Evolutionary conservation across 1,140 invertebrate species (phyloP), one percentile per base, ranked within the genome.

Genomic region (Drosophila hydei): DNA sequence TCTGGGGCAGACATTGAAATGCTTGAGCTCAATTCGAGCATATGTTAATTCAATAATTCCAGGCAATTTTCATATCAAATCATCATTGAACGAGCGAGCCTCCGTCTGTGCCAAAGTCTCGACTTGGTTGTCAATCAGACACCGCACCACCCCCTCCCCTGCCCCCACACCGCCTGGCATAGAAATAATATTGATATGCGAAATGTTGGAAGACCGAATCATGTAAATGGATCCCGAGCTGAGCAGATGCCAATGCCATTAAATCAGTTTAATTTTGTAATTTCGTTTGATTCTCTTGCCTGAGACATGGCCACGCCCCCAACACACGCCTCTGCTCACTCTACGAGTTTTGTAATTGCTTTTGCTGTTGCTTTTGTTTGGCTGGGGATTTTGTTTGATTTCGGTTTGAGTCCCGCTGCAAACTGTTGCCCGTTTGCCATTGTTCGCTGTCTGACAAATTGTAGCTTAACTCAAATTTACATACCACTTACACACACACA

Each of bases 11-110:
- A 63, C 73, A 48, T 52, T 47, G 40, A 62, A 76, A 88, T 89
- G 79, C 83, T 88, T 83, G 62, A 45, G 69, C 78, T 83, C 87
- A 89, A 83, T 75, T 87, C 75, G 73, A 77, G 80, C 87, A 89
- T 87, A 88, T 81, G 84, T 87, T 89, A 89, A 89, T 89, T 87
- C 87, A 89, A 89, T 89, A 89, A 89, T 90, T 89, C 87, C 80
- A 79, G 81, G 81, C 80, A 90, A 89, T 89, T 89, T 89, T 89
- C 87, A 89, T 89, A 87, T 90, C 70, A 90, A 81, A 87, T 88
- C 78, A 90, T 88, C 78, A 70, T 73, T 75, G 52, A 63, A 43
- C n/a, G n/a, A n/a, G 7, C 42, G 61, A 33, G 52, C 52, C 64
- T 47, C 76, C 8, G 45, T 65, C 59, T 59, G 50, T 50, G 27